Percentiles rank a stretch among this genome's conserved stretches.
These are phyloP conservation scores for Leptopterna dolabrata DNA, from an alignment of 2,888 invertebrate genomes.

Conservation along the genomic window DNA sequence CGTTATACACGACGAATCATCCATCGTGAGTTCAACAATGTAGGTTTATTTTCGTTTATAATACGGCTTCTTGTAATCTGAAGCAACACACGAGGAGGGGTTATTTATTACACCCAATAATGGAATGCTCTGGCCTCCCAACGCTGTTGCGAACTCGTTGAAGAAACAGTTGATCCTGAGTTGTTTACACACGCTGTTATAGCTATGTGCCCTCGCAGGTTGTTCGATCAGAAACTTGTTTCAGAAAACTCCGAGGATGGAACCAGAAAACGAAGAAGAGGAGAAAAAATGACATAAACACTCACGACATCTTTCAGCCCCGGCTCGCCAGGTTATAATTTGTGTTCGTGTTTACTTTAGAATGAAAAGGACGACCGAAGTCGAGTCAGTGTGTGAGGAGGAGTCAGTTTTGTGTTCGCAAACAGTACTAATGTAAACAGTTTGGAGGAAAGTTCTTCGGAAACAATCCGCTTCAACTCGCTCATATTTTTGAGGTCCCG, in stretches of 20 bases:
- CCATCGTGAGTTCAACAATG: too few species aligned
- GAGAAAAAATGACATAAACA: background rate
- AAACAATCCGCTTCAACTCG: constrained; percentile 3
- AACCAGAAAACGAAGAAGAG: background rate
- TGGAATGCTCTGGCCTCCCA: background rate
- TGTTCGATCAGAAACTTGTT: background rate
- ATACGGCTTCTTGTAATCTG: too few species aligned
- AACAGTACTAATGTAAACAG: constrained; percentile 11
- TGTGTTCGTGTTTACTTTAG: background rate
- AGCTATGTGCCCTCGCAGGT: background rate
- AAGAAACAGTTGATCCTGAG: background rate
- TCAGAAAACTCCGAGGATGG: background rate
- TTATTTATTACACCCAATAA: too few species aligned
- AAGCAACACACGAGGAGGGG: too few species aligned
- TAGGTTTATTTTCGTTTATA: too few species aligned
- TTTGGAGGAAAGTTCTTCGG: background rate
- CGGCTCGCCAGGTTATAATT: background rate
- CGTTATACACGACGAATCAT: too few species aligned
- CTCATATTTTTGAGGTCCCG: background rate
- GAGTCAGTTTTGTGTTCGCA: background rate
- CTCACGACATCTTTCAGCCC: background rate
- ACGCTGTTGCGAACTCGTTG: background rate
- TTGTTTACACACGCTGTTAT: background rate
- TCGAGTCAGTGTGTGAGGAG: background rate
- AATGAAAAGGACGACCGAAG: background rate